phyloP scores from a whole-genome alignment of 2,113 vertebrate species.

The Callaeas wilsoni region DNA sequence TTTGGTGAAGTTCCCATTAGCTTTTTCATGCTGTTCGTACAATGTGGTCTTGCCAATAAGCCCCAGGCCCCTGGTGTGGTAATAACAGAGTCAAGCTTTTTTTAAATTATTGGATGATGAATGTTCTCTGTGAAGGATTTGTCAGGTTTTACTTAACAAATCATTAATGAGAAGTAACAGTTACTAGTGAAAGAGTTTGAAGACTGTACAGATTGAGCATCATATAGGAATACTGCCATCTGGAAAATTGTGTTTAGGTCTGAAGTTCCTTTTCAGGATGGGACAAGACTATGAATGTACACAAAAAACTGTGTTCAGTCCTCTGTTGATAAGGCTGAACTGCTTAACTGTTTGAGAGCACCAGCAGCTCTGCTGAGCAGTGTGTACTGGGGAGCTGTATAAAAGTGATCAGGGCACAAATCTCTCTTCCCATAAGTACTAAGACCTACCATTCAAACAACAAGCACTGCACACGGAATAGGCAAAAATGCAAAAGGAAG shows the following conservation, averaged over 20 bases:
- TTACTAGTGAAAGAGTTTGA: background rate
- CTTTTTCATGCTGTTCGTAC: background rate
- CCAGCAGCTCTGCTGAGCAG: background rate
- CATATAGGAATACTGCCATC: background rate
- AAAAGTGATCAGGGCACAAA: background rate
- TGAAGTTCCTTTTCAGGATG: background rate
- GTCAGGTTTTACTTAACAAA: background rate
- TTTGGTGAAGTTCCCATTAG: background rate
- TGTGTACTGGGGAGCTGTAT: background rate
- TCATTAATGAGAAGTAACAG: background rate
- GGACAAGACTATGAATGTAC: background rate
- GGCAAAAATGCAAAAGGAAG: background rate
- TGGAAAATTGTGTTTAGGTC: background rate
- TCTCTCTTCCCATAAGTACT: background rate
- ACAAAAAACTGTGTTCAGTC: background rate
- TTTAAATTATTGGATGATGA: background rate
- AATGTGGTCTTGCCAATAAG: background rate
- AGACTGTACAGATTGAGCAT: background rate
- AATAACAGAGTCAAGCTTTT: background rate
- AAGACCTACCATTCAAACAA: background rate
- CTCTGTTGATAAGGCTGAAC: background rate
- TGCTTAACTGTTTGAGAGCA: background rate
- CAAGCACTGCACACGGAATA: background rate
- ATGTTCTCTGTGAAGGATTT: background rate
- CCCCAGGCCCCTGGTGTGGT: background rate